Conservation (phyloP, 1,140 invertebrate genomes). For the Steinernema khuongi region DNA sequence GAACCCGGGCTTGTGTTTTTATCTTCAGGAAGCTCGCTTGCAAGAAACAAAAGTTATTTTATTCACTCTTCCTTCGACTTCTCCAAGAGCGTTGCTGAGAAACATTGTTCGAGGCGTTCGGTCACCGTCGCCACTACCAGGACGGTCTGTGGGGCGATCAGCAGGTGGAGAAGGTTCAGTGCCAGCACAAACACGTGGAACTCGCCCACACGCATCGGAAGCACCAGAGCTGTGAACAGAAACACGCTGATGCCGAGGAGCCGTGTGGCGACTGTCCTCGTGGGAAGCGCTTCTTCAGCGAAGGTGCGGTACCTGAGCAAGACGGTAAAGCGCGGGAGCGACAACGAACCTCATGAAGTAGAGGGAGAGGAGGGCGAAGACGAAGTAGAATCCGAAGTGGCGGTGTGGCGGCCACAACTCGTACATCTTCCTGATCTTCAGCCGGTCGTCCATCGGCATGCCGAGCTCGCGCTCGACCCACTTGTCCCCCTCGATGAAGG, state of each 20-base stretch:
- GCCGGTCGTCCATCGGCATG: background rate
- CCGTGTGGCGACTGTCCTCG: background rate
- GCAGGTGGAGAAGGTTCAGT: background rate
- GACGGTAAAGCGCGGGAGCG: background rate
- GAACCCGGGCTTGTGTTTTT: no score
- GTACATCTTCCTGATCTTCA: conserved; percentile 14
- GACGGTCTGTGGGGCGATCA: background rate
- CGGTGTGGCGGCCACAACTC: background rate
- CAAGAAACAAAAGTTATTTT: no score
- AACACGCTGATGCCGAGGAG: background rate
- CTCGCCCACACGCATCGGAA: background rate
- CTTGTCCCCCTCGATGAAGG: background rate
- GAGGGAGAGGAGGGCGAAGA: background rate
- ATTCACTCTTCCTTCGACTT: background rate
- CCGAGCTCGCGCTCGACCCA: background rate
- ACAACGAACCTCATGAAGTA: background rate
- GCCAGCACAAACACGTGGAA: conserved; percentile 1
- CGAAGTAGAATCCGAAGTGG: background rate
- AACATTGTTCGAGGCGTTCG: background rate
- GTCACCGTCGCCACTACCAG: background rate
- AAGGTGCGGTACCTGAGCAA: background rate
- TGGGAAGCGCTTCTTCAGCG: background rate
- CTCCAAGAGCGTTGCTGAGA: background rate
- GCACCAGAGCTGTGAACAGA: background rate
- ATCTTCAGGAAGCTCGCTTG: no score